Conservation (phyloP, 1,140 invertebrate genomes). For the Mamestra configurata region DNA sequence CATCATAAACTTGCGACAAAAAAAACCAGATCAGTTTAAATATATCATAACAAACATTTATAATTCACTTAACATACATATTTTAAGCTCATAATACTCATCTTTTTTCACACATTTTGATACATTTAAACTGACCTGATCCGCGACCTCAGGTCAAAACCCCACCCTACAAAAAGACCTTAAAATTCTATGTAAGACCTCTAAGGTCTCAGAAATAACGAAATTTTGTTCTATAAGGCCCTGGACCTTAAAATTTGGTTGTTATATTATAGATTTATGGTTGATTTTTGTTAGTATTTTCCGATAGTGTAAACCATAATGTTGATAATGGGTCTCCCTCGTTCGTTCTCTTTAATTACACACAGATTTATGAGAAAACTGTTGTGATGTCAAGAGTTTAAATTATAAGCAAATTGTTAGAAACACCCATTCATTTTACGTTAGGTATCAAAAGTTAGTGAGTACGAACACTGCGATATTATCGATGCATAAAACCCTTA, state of each 20-base stretch:
- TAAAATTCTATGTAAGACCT: neutral
- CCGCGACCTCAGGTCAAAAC: neutral
- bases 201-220: neutral
- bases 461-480: no score
- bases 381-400: no score
- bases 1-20: neutral
- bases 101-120: neutral
- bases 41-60: neutral
- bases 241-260: neutral
- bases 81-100: conserved; percentile 6
- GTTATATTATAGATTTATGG: neutral
- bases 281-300: neutral
- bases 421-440: no score
- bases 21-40: neutral
- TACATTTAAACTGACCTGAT: neutral
- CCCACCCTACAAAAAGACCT: neutral
- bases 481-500: no score
- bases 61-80: neutral
- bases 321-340: no score
- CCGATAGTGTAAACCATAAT: neutral
- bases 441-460: no score
- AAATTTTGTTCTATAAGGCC: neutral
- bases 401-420: no score
- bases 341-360: no score
- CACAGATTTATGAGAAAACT: no score